phyloP scores from a whole-genome alignment of 2,888 invertebrate genomes.

The Scaptomyza polygonia region DNA sequence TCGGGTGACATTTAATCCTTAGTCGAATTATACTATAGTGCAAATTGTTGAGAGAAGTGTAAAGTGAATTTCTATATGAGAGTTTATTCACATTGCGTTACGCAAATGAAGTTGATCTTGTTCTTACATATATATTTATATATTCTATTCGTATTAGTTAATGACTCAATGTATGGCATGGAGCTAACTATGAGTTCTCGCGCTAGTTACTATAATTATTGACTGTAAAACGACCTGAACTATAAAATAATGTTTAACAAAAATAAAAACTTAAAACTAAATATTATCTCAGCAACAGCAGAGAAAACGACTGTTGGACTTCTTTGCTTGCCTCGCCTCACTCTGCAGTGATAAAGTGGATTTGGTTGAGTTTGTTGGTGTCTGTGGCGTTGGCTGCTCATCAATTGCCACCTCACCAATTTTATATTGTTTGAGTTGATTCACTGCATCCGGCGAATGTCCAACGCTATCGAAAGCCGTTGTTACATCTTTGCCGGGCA shows the following conservation, averaged over 20 bases:
- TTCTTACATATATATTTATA: slow-evolving; percentile 7
- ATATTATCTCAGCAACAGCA: slow-evolving; percentile 46
- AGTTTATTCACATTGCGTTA: slow-evolving; percentile 45
- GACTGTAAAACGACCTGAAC: slow-evolving; percentile 55
- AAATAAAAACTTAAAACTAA: slow-evolving; percentile 11
- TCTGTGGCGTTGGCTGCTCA: slow-evolving; percentile 24
- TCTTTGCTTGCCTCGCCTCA: slow-evolving; percentile 8
- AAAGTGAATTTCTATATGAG: not conserved
- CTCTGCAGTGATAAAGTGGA: not conserved
- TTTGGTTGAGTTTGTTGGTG: slow-evolving; percentile 7
- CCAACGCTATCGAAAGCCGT: slow-evolving; percentile 88
- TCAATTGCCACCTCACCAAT: slow-evolving; percentile 87
- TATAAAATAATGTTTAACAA: slow-evolving; percentile 46
- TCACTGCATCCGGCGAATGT: slow-evolving; percentile 88
- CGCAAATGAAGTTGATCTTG: slow-evolving; percentile 54
- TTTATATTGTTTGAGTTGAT: slow-evolving; percentile 86
- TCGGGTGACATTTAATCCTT: not conserved
- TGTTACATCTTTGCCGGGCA: slow-evolving; percentile 88
- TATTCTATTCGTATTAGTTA: slow-evolving; percentile 35
- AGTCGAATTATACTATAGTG: slow-evolving; percentile 52
- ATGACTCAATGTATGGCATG: slow-evolving; percentile 23
- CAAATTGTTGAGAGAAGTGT: slow-evolving; percentile 20
- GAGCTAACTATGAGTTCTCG: too few species aligned
- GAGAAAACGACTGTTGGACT: slow-evolving; percentile 34
- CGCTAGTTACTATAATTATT: slow-evolving; percentile 14